Conservation (phyloP, 2,888 invertebrate species). For the Sminthurinus aureus region DNA sequence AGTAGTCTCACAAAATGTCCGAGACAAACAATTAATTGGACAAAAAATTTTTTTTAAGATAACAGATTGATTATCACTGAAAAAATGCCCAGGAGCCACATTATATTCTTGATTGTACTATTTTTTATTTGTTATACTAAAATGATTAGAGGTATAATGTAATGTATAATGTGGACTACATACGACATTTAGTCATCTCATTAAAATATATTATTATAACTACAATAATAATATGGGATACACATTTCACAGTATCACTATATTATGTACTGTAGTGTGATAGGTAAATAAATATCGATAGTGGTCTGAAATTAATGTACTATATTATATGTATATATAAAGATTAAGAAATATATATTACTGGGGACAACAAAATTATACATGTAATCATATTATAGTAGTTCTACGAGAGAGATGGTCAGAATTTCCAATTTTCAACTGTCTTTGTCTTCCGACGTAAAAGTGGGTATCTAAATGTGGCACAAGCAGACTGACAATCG, state of each 20-base stretch:
- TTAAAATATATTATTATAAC: background rate
- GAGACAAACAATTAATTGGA: too few relatives aligned
- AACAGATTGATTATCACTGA: background rate
- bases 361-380: background rate
- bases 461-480: conserved; percentile 8
- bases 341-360: background rate
- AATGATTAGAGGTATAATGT: background rate
- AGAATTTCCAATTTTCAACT: background rate
- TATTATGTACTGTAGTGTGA: background rate
- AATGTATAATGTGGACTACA: background rate
- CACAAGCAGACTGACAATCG: conserved; percentile 12
- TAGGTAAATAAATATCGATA: background rate
- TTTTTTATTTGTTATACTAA: conserved; percentile 7
- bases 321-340: background rate
- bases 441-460: conserved; percentile 12
- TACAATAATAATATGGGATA: too few relatives aligned
- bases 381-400: background rate
- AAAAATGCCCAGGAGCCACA: conserved; percentile 1
- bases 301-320: background rate
- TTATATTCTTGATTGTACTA: conserved; percentile 14
- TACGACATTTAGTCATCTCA: background rate
- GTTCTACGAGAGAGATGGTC: background rate
- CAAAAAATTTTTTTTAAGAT: too few relatives aligned
- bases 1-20: too few relatives aligned
- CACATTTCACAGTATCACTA: too few relatives aligned